Evolutionary conservation across 2,888 invertebrate species (phyloP).

Genomic region (Entomobrya multifasciata): DNA sequence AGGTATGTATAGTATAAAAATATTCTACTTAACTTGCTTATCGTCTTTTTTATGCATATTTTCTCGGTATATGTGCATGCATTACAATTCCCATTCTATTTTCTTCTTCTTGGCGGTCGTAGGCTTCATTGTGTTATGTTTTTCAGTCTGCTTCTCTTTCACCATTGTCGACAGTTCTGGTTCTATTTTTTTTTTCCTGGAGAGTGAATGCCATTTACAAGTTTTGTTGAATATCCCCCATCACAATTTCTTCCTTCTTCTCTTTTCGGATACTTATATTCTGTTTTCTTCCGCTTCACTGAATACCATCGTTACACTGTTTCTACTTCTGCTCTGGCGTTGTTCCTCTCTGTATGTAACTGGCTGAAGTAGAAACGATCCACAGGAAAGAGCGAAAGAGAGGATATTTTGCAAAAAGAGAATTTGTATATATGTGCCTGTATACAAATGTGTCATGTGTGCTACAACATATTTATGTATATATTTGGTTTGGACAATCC

Average conservation of each 20-base stretch:
- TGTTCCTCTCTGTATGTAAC: neutral
- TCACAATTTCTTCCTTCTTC: constrained; percentile 25
- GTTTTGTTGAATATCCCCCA: constrained; percentile 47
- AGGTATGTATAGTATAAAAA: too few relatives aligned
- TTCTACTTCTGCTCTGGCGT: neutral
- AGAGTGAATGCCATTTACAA: constrained; percentile 54
- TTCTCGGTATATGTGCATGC: too few relatives aligned
- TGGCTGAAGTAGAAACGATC: constrained; percentile 53
- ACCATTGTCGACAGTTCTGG: constrained; percentile 21
- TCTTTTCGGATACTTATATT: constrained; percentile 33
- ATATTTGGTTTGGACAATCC: constrained; percentile 52
- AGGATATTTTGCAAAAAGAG: constrained; percentile 48
- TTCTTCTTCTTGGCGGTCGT: neutral
- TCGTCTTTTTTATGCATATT: constrained; percentile 55
- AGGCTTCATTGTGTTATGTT: neutral
- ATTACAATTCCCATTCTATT: neutral
- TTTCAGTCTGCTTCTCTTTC: constrained; percentile 29
- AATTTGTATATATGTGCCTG: constrained; percentile 1
- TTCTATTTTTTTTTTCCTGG: neutral
- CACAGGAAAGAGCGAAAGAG: constrained; percentile 2
- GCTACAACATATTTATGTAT: neutral
- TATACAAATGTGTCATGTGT: constrained; percentile 54
- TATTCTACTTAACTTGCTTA: constrained; percentile 21
- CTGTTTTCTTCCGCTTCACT: constrained; percentile 31
- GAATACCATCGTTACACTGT: constrained; percentile 30